A percentile compares a stretch with the other conserved stretches of the same genome.
Evolutionary conservation across 1,140 invertebrate species (phyloP).

Genomic region (Euura lappo): DNA sequence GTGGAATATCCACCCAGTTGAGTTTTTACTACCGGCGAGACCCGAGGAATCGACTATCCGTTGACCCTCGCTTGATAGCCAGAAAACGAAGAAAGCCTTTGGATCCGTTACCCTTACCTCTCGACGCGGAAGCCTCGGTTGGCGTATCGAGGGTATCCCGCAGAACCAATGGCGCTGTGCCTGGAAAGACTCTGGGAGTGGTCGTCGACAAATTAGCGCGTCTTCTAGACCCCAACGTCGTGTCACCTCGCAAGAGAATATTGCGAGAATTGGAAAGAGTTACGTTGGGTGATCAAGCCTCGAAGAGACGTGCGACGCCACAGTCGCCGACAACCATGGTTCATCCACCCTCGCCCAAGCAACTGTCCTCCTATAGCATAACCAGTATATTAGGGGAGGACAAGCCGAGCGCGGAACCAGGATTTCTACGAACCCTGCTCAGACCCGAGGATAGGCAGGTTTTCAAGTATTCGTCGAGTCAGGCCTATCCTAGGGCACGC

Average conservation of each 20-base stretch:
- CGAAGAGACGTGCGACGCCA: slow-evolving; percentile 52
- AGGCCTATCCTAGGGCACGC: slow-evolving; percentile 48
- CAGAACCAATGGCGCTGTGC: slow-evolving; percentile 41
- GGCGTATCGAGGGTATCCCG: slow-evolving; percentile 24
- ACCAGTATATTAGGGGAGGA: slow-evolving; percentile 73
- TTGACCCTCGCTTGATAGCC: slow-evolving; percentile 57
- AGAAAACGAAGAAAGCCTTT: slow-evolving; percentile 68
- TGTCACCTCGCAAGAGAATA: slow-evolving; percentile 77
- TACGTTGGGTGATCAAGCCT: slow-evolving; percentile 69
- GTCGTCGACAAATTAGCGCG: slow-evolving; percentile 58
- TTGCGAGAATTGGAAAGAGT: slow-evolving; percentile 76
- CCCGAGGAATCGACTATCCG: slow-evolving; percentile 50
- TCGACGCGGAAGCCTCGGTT: slow-evolving; percentile 36
- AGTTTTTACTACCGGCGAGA: slow-evolving; percentile 75
- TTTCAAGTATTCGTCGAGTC: slow-evolving; percentile 54
- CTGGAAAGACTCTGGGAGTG: slow-evolving; percentile 49
- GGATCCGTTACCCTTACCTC: slow-evolving; percentile 50
- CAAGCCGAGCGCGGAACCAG: slow-evolving; percentile 52
- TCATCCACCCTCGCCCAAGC: slow-evolving; percentile 55
- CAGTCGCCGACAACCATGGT: slow-evolving; percentile 43
- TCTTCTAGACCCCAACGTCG: slow-evolving; percentile 60
- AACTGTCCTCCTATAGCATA: slow-evolving; percentile 77
- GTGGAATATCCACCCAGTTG: slow-evolving; percentile 74
- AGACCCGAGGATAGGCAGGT: slow-evolving; percentile 54
- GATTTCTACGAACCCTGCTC: slow-evolving; percentile 56